Conservation (phyloP, 2,113 vertebrate species). For the Cheilinus undulatus region DNA sequence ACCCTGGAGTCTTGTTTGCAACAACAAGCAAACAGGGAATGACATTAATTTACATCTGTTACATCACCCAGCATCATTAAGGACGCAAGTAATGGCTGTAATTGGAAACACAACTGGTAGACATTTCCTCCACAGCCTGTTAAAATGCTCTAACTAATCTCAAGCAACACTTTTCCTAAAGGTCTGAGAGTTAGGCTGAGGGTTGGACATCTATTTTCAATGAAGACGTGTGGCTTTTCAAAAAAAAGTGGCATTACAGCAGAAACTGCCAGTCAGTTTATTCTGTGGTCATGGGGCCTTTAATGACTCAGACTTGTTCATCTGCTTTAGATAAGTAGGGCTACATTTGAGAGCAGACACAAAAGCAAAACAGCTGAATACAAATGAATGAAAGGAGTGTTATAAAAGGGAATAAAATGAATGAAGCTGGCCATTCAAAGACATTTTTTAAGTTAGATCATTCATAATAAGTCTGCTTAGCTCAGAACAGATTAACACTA, state of each 20-base stretch:
- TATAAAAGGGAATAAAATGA: too few relatives aligned
- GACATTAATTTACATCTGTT: slow-evolving; percentile 13
- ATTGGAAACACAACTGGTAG: slow-evolving; percentile 32
- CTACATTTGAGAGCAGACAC: background rate
- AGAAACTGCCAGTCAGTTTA: too few relatives aligned
- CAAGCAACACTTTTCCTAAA: slow-evolving; percentile 15
- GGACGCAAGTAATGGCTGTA: slow-evolving; percentile 17
- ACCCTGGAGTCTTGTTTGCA: slow-evolving; percentile 36
- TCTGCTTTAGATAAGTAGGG: background rate
- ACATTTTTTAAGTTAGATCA: too few relatives aligned
- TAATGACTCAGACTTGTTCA: background rate
- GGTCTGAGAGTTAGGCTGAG: background rate
- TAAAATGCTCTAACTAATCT: slow-evolving; percentile 32
- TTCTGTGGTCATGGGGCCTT: too few relatives aligned
- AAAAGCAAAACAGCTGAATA: too few relatives aligned
- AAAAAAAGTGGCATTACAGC: slow-evolving; percentile 1
- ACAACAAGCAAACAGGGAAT: slow-evolving; percentile 16
- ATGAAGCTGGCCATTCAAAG: too few relatives aligned
- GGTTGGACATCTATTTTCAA: background rate
- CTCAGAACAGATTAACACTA: background rate
- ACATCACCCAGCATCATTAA: slow-evolving; percentile 32
- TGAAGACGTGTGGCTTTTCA: slow-evolving; percentile 2
- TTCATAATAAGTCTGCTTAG: background rate
- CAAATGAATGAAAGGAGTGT: too few relatives aligned
- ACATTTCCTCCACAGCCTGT: slow-evolving; percentile 35